Evolutionary conservation across 2,113 vertebrate genomes (phyloP).

Genomic region (Gymnobelideus leadbeateri): DNA sequence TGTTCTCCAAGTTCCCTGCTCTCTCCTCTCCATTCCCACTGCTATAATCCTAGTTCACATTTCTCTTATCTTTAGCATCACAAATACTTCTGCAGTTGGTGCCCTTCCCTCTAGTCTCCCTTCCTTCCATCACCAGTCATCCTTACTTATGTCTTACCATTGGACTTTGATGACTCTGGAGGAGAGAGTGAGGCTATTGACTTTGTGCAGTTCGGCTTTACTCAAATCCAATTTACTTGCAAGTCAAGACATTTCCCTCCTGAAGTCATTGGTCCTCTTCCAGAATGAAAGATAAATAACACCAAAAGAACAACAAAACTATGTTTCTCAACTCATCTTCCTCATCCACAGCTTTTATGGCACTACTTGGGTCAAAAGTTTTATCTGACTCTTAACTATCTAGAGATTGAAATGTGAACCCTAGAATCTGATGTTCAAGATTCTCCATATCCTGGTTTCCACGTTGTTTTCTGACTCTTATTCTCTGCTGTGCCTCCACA

Average conservation of each 20-base stretch:
- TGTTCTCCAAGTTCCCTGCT: too few species aligned
- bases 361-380: not conserved
- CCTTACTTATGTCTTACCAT: too few species aligned
- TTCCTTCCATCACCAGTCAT: not conserved
- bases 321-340: not conserved
- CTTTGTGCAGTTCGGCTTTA: too few species aligned
- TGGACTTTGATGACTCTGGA: too few species aligned
- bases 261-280: too few species aligned
- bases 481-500: not conserved
- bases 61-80: not conserved
- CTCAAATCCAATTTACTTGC: too few species aligned
- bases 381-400: not conserved
- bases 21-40: too few species aligned
- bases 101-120: not conserved
- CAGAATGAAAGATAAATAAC: too few species aligned
- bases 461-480: too few species aligned
- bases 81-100: not conserved
- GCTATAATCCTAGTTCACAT: not conserved
- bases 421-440: not conserved
- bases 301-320: not conserved
- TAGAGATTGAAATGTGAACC: not conserved
- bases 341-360: not conserved
- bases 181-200: too few species aligned
- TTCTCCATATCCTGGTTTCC: not conserved
- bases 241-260: too few species aligned